phyloP scores from a whole-genome alignment of 2,797 vertebrate genomes.

The Mormyrops boulengeri region DNA sequence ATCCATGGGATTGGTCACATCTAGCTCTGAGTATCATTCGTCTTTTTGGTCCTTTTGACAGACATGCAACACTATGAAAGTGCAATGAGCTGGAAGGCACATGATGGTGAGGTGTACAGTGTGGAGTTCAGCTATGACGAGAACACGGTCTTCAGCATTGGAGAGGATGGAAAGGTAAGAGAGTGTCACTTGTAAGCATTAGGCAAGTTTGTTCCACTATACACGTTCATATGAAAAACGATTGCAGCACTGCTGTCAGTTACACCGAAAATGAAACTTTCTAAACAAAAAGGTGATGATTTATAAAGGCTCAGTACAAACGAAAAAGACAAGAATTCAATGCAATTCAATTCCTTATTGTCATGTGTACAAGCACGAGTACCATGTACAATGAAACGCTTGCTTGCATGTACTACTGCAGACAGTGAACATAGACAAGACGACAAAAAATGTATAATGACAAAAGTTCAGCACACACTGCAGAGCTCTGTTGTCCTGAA shows the following conservation, averaged over 20 bases:
- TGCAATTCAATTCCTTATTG: no score
- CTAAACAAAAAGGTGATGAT: background rate
- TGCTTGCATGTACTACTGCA: no score
- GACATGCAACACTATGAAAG: constrained; percentile 95
- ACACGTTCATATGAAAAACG: background rate
- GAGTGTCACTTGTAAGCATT: background rate
- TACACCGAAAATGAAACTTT: background rate
- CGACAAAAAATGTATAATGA: no score
- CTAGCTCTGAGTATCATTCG: background rate
- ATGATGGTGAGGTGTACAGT: constrained; percentile 87
- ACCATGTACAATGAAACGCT: no score
- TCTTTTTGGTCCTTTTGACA: constrained; percentile 36
- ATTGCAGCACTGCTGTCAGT: background rate
- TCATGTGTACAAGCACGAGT: no score
- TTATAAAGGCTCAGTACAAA: background rate
- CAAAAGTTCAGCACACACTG: no score
- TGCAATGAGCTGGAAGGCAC: constrained; percentile 91
- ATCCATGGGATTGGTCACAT: background rate
- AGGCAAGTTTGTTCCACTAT: background rate
- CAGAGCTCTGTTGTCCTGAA: no score
- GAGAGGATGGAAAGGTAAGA: constrained; percentile 88
- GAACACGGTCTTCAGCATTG: constrained; percentile 91
- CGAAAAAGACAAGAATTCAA: background rate
- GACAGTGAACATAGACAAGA: no score
- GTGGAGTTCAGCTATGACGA: constrained; percentile 98